Percentiles rank a stretch among this genome's conserved stretches.
Evolutionary conservation across 2,797 vertebrate species (phyloP).

Genomic region (Eremophila alpestris): DNA sequence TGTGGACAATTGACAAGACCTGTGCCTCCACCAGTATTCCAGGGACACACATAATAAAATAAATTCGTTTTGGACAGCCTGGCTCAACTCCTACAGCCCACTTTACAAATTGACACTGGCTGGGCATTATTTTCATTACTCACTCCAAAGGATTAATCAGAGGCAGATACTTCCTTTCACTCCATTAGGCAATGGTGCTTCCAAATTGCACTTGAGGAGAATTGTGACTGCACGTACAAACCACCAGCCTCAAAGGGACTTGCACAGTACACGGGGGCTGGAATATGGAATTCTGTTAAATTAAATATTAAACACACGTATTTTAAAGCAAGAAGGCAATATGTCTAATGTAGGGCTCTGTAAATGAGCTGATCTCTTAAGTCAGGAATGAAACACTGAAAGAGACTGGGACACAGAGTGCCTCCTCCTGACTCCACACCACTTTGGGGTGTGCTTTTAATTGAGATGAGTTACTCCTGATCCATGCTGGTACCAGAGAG

Average conservation of each 20-base stretch:
- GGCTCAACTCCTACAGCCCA: not conserved
- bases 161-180: constrained; percentile 28
- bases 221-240: not conserved
- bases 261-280: not conserved
- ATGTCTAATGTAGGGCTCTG: constrained; percentile 43
- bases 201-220: constrained; percentile 1
- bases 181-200: constrained; percentile 43
- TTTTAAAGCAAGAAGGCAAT: constrained; percentile 41
- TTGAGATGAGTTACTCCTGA: not conserved
- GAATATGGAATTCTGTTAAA: constrained; percentile 30
- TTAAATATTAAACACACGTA: constrained; percentile 39
- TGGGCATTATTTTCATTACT: constrained; percentile 37
- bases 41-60: not conserved
- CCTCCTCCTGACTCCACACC: not conserved
- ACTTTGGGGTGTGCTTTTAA: not conserved
- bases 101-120: constrained; percentile 25
- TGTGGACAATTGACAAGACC: not conserved
- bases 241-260: constrained; percentile 27
- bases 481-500: not conserved
- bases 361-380: constrained; percentile 24
- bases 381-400: not conserved
- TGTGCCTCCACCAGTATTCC: not conserved
- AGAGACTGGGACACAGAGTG: not conserved
- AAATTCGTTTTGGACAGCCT: not conserved
- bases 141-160: constrained; percentile 50